These are phyloP conservation scores for Heterodera schachtii DNA, from an alignment of 1,140 invertebrate species.

Conservation along the genomic window DNA sequence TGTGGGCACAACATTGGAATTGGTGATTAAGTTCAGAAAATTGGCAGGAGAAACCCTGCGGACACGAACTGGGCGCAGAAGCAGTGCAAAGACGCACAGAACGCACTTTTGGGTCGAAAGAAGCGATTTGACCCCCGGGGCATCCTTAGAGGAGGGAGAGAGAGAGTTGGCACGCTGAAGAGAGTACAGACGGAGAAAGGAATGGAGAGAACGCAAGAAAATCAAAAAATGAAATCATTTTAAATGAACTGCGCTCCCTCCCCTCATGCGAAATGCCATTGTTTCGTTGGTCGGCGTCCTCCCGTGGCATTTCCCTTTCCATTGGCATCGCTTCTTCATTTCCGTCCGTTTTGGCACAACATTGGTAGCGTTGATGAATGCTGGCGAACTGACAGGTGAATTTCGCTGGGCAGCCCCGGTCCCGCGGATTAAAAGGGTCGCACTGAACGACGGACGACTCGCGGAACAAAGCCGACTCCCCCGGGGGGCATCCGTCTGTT, in stretches of 20 bases:
- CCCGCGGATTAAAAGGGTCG: conserved; percentile 57
- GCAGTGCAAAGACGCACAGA: conserved; percentile 54
- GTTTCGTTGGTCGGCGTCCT: not conserved
- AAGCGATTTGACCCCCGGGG: conserved; percentile 52
- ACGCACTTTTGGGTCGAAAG: conserved; percentile 36
- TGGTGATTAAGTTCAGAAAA: conserved; percentile 62
- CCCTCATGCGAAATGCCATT: not conserved
- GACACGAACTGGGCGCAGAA: conserved; percentile 53
- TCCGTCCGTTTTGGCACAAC: conserved; percentile 56
- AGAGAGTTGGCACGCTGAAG: not conserved
- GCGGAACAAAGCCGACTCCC: conserved; percentile 53
- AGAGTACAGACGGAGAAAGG: conserved; percentile 11
- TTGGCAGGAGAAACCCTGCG: conserved; percentile 61
- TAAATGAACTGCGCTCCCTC: not conserved
- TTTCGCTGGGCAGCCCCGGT: conserved; percentile 50
- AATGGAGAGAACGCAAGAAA: not conserved
- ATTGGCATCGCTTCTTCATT: not conserved
- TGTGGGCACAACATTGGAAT: conserved; percentile 62
- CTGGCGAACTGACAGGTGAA: conserved; percentile 58
- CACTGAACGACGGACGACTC: conserved; percentile 55
- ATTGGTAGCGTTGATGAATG: conserved; percentile 58
- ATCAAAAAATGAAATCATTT: not conserved
- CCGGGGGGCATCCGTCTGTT: conserved; percentile 51
- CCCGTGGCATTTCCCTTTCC: not conserved
- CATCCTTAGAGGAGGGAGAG: conserved; percentile 49